Base-by-base conservation (phyloP, 1,140 invertebrate genomes). In the Anastrepha ludens region DNA sequence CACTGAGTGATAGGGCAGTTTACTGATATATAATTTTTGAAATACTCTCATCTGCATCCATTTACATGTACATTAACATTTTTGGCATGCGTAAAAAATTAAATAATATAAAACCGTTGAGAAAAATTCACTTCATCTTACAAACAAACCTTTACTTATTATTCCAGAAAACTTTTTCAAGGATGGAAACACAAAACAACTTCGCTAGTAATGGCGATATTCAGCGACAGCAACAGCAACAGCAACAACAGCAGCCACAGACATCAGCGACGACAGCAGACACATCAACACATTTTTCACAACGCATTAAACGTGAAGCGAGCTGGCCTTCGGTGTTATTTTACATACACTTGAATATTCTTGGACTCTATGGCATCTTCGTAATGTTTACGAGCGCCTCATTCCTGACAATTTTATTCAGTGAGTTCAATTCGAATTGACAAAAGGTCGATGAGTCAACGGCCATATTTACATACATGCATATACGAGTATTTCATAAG, bases 281-380 rank as follows among this genome's bases (percentile, higher is more conserved):
- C 62, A 67, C 39, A n/a, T 20, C 4, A 5, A 67, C 47, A 55
- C 44, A 29, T 6, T n/a, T 13, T 7, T 58, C 60, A 13, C 60
- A 86, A 58, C 7, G 29, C 15, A 29, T 87, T 65, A 94, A 93
- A 88, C 90, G 94, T n/a, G 95, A 96, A 88, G 93, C 96, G 0
- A 93, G 94, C 88, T 97, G 96, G 96, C 94, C 94, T 0, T 92
- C 94, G 3, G 95, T 96, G 0, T 91, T 96, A 0, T 95, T 95
- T 91, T 96, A 95, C 89, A 95, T 96, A 62, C 95, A 96, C 89
- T 90, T 97, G 7, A 95, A 96, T 89, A 93, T 95, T 3, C 93
- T 96, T 0, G 96, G 96, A 0, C 20, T 95, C 0, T 96, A 95
- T 88, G 96, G 95, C 55, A 87, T 95, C 11, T 95, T 94, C 88